Percentiles rank a stretch among this genome's conserved stretches.
phyloP scores from a whole-genome alignment of 2,888 invertebrate species.

The Isoperla grammatica region DNA sequence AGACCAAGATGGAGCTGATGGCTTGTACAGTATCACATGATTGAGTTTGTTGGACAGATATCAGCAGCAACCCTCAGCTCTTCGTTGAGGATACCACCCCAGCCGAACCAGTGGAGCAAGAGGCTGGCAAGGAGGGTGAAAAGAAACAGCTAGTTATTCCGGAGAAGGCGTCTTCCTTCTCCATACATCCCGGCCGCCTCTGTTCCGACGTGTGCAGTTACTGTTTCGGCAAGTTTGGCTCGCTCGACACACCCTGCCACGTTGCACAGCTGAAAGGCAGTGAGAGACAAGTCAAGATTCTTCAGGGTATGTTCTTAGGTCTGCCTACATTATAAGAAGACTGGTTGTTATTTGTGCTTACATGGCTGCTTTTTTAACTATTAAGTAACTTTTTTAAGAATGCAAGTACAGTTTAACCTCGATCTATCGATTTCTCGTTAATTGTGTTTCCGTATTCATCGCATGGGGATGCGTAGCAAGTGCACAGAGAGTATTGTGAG shows the following conservation, averaged over 20 bases:
- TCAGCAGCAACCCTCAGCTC: slow-evolving; percentile 40
- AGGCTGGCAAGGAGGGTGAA: slow-evolving; percentile 37
- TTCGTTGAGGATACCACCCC: slow-evolving; percentile 7
- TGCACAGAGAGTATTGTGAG: too few species aligned
- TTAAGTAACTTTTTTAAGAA: too few species aligned
- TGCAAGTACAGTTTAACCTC: too few species aligned
- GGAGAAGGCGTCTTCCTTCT: slow-evolving; percentile 82
- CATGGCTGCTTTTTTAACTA: too few species aligned
- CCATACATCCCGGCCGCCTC: slow-evolving; percentile 74
- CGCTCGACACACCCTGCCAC: slow-evolving; percentile 81
- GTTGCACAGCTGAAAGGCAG: slow-evolving; percentile 79
- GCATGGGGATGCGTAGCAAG: too few species aligned
- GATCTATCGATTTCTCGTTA: too few species aligned
- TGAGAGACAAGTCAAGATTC: slow-evolving; percentile 74
- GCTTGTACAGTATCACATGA: not conserved
- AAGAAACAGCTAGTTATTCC: slow-evolving; percentile 62
- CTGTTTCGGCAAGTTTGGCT: slow-evolving; percentile 81
- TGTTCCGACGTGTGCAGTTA: slow-evolving; percentile 83
- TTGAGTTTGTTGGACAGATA: slow-evolving; percentile 38
- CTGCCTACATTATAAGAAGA: too few species aligned
- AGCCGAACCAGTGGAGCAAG: slow-evolving; percentile 38
- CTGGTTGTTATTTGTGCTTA: too few species aligned
- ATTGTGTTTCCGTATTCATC: too few species aligned
- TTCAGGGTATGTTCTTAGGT: slow-evolving; percentile 59
- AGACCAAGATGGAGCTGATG: too few species aligned